Evolutionary conservation across 2,888 invertebrate species (phyloP).

Genomic region (Aproaerema taeniolella): DNA sequence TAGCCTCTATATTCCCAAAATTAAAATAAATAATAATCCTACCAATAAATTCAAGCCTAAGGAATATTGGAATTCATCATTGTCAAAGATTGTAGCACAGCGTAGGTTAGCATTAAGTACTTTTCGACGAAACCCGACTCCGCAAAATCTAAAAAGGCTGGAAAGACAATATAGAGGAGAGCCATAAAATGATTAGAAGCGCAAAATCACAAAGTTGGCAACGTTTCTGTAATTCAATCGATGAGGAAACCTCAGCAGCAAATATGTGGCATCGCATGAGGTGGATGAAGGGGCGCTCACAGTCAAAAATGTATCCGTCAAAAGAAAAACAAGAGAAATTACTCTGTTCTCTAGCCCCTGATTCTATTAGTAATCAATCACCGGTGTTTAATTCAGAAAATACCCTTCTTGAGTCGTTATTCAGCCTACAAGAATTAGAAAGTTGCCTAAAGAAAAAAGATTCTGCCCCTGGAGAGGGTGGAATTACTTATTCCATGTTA

Average conservation of each 20-base stretch:
- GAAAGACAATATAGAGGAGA: background rate
- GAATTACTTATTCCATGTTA: conserved; percentile 13
- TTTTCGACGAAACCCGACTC: background rate
- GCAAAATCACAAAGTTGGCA: background rate
- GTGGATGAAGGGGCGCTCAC: conserved; percentile 11
- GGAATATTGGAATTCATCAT: background rate
- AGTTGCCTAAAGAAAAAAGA: conserved; percentile 7
- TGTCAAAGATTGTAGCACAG: background rate
- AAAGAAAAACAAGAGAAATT: background rate
- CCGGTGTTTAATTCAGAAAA: background rate
- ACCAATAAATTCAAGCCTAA: background rate
- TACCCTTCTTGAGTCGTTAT: background rate
- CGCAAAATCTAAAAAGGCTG: background rate
- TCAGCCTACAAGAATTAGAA: conserved; percentile 9
- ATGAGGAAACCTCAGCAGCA: background rate
- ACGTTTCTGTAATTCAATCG: conserved; percentile 1
- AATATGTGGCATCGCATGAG: conserved; percentile 14
- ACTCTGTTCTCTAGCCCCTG: background rate
- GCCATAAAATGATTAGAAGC: background rate
- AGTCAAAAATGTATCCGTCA: background rate
- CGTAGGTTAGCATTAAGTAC: background rate
- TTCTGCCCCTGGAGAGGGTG: conserved; percentile 11
- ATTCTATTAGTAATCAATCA: background rate
- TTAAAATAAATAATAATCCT: background rate
- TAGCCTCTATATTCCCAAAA: background rate